phyloP scores from a whole-genome alignment of 2,888 invertebrate genomes.

The Frankliniella intonsa region DNA sequence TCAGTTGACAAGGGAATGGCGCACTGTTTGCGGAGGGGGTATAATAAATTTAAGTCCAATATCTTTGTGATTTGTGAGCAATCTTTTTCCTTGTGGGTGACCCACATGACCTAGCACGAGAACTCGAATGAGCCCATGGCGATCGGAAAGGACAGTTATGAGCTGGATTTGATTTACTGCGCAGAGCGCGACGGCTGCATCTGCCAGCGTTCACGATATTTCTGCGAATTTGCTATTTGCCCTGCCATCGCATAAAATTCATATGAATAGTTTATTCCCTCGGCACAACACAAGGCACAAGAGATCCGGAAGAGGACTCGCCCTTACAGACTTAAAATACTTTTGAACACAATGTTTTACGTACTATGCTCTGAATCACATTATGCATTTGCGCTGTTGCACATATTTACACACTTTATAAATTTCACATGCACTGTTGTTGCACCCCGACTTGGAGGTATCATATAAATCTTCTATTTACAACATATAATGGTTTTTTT shows the following conservation, averaged over 20 bases:
- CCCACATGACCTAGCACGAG: background rate
- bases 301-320: background rate
- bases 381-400: background rate
- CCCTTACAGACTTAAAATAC: background rate
- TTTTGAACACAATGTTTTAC: slow-evolving; percentile 5
- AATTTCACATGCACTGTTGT: too few species aligned
- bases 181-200: background rate
- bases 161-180: background rate
- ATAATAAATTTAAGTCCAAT: background rate
- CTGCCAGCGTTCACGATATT: background rate
- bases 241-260: too few species aligned
- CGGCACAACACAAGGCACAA: background rate
- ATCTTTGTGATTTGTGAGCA: background rate
- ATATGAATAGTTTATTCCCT: too few species aligned
- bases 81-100: background rate
- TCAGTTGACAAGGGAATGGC: background rate
- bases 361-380: slow-evolving; percentile 5
- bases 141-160: background rate
- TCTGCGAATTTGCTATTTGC: background rate
- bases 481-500: background rate
- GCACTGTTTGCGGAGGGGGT: background rate
- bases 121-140: background rate
- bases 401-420: background rate
- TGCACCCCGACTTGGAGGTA: too few species aligned
- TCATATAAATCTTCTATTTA: background rate